Evolutionary conservation across 2,797 vertebrate species (phyloP).

Genomic region (Malacoraja senta): DNA sequence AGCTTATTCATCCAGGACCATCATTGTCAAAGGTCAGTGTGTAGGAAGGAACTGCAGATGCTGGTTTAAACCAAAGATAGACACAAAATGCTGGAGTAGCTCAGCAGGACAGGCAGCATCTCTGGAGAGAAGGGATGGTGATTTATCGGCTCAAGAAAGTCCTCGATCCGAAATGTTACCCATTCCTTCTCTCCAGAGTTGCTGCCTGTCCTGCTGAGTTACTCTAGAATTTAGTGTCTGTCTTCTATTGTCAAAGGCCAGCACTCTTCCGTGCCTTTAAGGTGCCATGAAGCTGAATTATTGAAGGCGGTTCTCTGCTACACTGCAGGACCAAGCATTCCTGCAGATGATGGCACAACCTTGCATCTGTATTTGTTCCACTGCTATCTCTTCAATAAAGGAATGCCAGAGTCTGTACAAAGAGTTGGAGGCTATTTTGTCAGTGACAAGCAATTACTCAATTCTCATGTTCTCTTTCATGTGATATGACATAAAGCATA

Average conservation of each 20-base stretch:
- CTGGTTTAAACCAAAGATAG: too few species aligned
- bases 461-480: background rate
- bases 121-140: too few species aligned
- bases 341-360: background rate
- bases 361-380: background rate
- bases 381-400: background rate
- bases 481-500: background rate
- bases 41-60: too few species aligned
- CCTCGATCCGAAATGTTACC: too few species aligned
- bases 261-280: background rate
- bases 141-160: too few species aligned
- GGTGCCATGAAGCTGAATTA: background rate
- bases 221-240: too few species aligned
- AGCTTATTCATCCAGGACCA: background rate
- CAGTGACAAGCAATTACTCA: background rate
- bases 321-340: background rate
- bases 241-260: background rate
- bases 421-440: background rate
- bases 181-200: too few species aligned
- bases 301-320: background rate
- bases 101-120: too few species aligned
- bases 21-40: background rate
- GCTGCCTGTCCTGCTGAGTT: too few species aligned
- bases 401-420: background rate
- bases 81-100: too few species aligned